phyloP scores from a whole-genome alignment of 2,888 invertebrate genomes.

The Acholoe squamosa region DNA sequence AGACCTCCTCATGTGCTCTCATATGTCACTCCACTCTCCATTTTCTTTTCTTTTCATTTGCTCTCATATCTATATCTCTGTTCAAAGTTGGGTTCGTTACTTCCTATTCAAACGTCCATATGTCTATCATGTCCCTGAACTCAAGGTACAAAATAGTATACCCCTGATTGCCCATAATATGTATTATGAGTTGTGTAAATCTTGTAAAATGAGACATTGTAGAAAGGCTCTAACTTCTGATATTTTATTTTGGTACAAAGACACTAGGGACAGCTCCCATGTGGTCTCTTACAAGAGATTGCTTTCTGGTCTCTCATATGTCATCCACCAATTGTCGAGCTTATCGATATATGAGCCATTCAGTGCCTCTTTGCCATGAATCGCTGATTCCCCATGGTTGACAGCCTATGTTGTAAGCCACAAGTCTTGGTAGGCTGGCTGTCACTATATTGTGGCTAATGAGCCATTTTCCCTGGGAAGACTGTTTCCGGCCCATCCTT shows the following conservation, averaged over 20 bases:
- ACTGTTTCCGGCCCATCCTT: conserved; percentile 19
- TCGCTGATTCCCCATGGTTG: not conserved
- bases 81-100: no score
- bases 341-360: not conserved
- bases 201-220: no score
- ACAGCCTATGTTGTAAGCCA: not conserved
- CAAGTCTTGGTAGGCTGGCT: conserved; percentile 26
- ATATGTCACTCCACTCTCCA: not conserved
- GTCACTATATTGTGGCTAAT: conserved; percentile 23
- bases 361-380: not conserved
- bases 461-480: conserved; percentile 7
- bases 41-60: no score
- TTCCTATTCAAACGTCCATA: no score
- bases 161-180: no score
- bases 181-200: no score
- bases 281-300: not conserved
- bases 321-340: not conserved
- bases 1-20: not conserved
- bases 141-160: no score
- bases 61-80: no score
- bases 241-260: no score
- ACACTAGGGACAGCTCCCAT: not conserved
- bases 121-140: no score
- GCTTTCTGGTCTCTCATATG: not conserved
- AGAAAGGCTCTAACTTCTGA: no score